phyloP scores from a whole-genome alignment of 2,888 invertebrate species.

The Sminthurinus aureus region DNA sequence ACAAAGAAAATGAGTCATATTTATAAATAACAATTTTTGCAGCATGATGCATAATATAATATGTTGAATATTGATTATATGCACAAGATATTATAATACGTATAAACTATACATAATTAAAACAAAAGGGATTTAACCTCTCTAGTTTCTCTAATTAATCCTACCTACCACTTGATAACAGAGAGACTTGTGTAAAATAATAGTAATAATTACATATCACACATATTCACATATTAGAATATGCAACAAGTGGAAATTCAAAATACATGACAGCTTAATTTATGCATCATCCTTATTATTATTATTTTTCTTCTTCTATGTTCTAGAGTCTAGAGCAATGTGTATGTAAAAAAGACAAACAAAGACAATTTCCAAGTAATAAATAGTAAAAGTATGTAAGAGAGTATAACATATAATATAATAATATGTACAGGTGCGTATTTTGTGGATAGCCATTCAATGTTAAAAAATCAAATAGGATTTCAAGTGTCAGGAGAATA shows the following conservation, averaged over 20 bases:
- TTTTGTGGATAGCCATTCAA: background rate
- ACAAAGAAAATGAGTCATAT: background rate
- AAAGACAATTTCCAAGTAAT: too few relatives aligned
- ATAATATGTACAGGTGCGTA: background rate
- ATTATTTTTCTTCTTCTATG: too few relatives aligned
- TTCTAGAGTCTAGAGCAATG: background rate
- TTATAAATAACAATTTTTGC: too few relatives aligned
- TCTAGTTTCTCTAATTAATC: background rate
- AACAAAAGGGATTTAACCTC: background rate
- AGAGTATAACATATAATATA: too few relatives aligned
- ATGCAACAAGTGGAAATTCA: conserved; percentile 2
- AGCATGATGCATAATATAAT: too few relatives aligned
- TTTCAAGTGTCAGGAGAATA: background rate
- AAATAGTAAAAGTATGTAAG: too few relatives aligned
- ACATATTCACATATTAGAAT: conserved; percentile 9
- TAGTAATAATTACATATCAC: conserved; percentile 4
- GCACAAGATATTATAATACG: too few relatives aligned
- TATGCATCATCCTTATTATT: background rate
- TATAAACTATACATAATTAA: too few relatives aligned
- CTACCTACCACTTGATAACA: background rate
- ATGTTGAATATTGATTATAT: too few relatives aligned
- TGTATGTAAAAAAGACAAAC: background rate
- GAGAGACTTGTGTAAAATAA: background rate
- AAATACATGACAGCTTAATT: conserved; percentile 31
- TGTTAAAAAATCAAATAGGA: background rate